Base-by-base conservation (phyloP, 2,888 invertebrate species). In the Syritta pipiens region DNA sequence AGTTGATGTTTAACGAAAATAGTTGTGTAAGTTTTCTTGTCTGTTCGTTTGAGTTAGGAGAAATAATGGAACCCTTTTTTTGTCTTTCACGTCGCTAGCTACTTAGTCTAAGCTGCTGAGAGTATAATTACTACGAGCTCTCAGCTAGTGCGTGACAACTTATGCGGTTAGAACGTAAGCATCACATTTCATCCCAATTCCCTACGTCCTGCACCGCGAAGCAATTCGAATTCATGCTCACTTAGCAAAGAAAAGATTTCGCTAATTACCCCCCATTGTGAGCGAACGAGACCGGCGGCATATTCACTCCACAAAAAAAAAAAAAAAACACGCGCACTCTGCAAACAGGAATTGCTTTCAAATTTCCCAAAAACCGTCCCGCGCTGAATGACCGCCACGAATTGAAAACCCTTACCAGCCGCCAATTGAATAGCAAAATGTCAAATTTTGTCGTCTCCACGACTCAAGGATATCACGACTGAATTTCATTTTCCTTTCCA, bases 191-290 rank as follows among this genome's bases (percentile, higher is more conserved):
- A 12, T n/a, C 17, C 17, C 19, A 9, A n/a, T n/a, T n/a, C n/a
- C n/a, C n/a, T n/a, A n/a, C n/a, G n/a, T n/a, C n/a, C n/a, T n/a
- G n/a, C n/a, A n/a, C n/a, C n/a, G n/a, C n/a, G n/a, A 53, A 24
- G 24, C 5, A 22, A n/a, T 49, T 9, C 9, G 24, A 30, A 12
- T 49, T 42, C 68, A 57, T 28, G 55, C 68, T 69, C 69, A 69
- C 57, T 69, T 76, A 59, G 40, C 53, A 68, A 68, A 55, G 28
- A 44, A 67, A 67, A 59, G 65, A 60, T 60, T 77, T 65, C 60
- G 51, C 72, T 77, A 77, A 77, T 77, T 77, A 72, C 77, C 59
- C 77, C 77, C 77, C 65, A 77, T 67, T 77, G 77, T 48, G 59
- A 55, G 35, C 65, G 48, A 40, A 32, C 48, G 51, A n/a, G n/a